Evolutionary conservation across 2,113 vertebrate genomes (phyloP).

Genomic region (Cnemophilus loriae): DNA sequence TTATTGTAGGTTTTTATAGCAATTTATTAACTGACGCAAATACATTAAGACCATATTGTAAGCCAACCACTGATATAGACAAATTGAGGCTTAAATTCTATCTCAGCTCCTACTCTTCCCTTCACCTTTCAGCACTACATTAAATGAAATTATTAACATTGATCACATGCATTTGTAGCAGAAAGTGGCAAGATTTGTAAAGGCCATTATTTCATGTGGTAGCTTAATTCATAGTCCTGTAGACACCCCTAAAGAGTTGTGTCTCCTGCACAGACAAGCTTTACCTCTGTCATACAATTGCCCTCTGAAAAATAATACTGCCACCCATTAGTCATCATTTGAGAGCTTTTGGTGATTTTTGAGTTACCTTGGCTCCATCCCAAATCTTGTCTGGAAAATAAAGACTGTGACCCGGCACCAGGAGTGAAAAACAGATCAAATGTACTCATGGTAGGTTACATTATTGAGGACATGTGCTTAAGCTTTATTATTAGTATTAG

Average conservation of each 20-base stretch:
- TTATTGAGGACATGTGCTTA: neutral
- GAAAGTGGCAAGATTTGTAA: neutral
- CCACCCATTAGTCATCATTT: neutral
- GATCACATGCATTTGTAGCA: neutral
- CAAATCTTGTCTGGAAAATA: neutral
- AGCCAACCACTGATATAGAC: constrained; percentile 14
- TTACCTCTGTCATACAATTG: neutral
- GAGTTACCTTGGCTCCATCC: neutral
- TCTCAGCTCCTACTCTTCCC: neutral
- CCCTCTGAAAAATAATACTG: neutral
- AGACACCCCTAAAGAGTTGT: neutral
- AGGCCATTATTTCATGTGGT: neutral
- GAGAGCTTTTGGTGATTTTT: neutral
- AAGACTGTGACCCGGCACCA: neutral
- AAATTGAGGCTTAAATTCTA: constrained; percentile 16
- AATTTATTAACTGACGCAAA: constrained; percentile 52
- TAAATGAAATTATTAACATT: constrained; percentile 30
- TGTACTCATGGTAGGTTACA: neutral
- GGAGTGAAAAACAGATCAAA: neutral
- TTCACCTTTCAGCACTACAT: constrained; percentile 10
- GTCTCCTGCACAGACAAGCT: neutral
- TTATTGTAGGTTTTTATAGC: neutral
- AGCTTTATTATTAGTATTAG: neutral
- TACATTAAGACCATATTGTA: constrained; percentile 18
- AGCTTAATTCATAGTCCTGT: neutral